These are phyloP conservation scores for Leucopsar rothschildi DNA, from an alignment of 2,113 vertebrate species.

Conservation along the genomic window DNA sequence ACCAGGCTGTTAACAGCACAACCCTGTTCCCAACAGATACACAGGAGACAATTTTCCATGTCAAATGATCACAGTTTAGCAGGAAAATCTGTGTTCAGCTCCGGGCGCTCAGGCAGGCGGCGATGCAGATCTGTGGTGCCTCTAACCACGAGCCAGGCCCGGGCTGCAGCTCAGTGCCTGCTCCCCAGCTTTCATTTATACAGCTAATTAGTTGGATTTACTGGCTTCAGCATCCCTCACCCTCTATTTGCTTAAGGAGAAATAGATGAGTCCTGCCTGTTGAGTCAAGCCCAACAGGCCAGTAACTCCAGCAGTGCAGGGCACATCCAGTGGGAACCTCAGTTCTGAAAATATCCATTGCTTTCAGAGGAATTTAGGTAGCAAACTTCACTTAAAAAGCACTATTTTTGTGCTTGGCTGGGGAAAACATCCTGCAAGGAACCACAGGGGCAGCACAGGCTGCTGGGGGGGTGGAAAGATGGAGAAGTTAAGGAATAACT, in stretches of 20 bases:
- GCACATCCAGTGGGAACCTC: neutral
- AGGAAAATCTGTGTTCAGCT: neutral
- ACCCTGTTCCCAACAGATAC: neutral
- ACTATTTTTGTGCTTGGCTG: neutral
- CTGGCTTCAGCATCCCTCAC: conserved; percentile 7
- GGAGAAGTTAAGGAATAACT: neutral
- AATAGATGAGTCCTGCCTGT: neutral
- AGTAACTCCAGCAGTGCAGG: neutral
- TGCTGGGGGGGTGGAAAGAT: neutral
- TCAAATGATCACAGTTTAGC: conserved; percentile 12
- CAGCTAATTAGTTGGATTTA: conserved; percentile 52
- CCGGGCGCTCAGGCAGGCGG: neutral
- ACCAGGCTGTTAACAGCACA: neutral
- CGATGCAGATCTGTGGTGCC: conserved; percentile 26
- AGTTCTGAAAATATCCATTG: accelerated
- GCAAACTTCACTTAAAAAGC: neutral
- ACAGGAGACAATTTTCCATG: neutral
- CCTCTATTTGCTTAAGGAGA: neutral
- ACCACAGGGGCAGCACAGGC: neutral
- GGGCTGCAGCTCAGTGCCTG: neutral
- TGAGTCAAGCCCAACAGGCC: neutral
- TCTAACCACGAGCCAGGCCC: neutral
- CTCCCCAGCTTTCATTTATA: conserved; percentile 40
- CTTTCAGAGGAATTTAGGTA: neutral
- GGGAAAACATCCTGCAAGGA: neutral